Evolutionary conservation across 2,888 invertebrate species (phyloP).

Genomic region (Heliconius ismenius): DNA sequence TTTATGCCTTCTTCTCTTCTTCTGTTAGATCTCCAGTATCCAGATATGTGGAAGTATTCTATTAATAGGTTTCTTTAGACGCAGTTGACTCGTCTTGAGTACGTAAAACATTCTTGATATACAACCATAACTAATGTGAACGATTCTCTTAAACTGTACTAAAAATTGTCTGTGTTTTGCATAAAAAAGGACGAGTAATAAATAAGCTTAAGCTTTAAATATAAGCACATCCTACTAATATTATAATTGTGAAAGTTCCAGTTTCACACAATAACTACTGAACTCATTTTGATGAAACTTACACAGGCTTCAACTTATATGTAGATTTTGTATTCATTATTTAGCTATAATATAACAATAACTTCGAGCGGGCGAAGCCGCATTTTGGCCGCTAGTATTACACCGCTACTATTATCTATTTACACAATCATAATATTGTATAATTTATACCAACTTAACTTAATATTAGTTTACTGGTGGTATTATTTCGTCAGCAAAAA

Average conservation of each 20-base stretch:
- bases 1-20: too few relatives aligned
- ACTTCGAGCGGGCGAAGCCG: too few relatives aligned
- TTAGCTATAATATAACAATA: too few relatives aligned
- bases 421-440: not conserved
- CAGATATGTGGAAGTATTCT: constrained; percentile 21
- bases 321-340: too few relatives aligned
- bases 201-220: not conserved
- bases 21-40: constrained; percentile 14
- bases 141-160: not conserved
- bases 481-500: constrained; percentile 18
- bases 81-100: constrained; percentile 17
- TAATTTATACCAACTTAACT: not conserved
- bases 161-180: constrained; percentile 7
- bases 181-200: not conserved
- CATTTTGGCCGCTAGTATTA: too few relatives aligned
- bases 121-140: not conserved
- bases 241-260: too few relatives aligned
- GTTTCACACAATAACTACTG: too few relatives aligned
- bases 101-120: constrained; percentile 11
- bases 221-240: not conserved
- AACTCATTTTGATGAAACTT: too few relatives aligned
- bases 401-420: not conserved
- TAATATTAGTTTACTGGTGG: not conserved
- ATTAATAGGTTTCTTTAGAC: constrained; percentile 8
- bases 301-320: too few relatives aligned